These are phyloP conservation scores for Periophthalmus magnuspinnatus DNA, from an alignment of 2,797 vertebrate species.

Conservation along the genomic window DNA sequence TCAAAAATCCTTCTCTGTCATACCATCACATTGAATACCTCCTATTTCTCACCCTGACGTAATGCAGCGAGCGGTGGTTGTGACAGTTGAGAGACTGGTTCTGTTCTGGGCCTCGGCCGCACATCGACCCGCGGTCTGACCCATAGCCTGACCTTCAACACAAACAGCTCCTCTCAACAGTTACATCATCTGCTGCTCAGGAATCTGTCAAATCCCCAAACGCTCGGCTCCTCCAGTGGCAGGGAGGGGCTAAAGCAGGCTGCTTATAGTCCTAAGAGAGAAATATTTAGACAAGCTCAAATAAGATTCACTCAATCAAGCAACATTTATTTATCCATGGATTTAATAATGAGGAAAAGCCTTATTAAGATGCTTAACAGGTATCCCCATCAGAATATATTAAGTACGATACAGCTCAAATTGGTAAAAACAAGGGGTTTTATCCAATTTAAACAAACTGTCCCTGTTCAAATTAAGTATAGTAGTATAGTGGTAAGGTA, in stretches of 20 bases:
- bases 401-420: not conserved
- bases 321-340: too few relatives aligned
- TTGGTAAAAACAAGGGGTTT: not conserved
- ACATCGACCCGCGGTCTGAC: constrained; percentile 76
- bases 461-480: too few relatives aligned
- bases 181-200: constrained; percentile 69
- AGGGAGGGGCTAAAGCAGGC: constrained; percentile 19
- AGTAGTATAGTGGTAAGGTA: too few relatives aligned
- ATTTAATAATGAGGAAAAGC: too few relatives aligned
- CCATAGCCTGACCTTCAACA: constrained; percentile 76
- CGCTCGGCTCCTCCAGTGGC: constrained; percentile 42
- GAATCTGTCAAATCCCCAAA: constrained; percentile 52
- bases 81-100: constrained; percentile 64
- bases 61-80: constrained; percentile 51
- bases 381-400: too few relatives aligned
- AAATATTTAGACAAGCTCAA: not conserved
- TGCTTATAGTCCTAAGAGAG: not conserved
- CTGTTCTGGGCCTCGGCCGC: constrained; percentile 54
- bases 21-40: constrained; percentile 9
- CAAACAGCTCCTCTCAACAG: constrained; percentile 55
- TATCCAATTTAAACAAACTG: too few relatives aligned
- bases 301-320: not conserved
- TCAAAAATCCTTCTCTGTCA: not conserved
- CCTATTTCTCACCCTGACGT: constrained; percentile 37
- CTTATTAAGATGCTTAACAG: too few relatives aligned